Percentiles rank a stretch among this genome's conserved stretches.
Evolutionary conservation across 2,113 vertebrate genomes (phyloP).

Genomic region (Junco hyemalis): DNA sequence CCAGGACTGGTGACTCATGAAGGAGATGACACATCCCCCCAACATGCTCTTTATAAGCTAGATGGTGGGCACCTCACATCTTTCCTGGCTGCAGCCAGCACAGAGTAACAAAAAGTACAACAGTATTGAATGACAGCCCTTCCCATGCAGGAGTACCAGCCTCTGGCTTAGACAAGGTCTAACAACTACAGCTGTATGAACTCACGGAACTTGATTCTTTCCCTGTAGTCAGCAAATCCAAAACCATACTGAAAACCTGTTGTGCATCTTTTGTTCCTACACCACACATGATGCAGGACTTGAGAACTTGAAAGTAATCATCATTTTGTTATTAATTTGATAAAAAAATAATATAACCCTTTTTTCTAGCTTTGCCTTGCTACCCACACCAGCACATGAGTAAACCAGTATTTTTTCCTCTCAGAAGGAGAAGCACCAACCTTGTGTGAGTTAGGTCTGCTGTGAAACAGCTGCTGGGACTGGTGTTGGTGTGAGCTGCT

Average conservation of each 20-base stretch:
- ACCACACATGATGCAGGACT: neutral
- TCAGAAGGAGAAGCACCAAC: conserved; percentile 61
- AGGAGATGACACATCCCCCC: neutral
- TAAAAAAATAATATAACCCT: neutral
- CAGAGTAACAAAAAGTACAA: neutral
- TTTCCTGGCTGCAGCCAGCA: neutral
- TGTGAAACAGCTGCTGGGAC: conserved; percentile 67
- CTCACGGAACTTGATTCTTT: neutral
- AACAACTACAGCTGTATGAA: neutral
- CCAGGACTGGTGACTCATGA: neutral
- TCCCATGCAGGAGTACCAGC: neutral
- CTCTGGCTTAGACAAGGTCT: neutral
- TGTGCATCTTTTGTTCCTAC: neutral
- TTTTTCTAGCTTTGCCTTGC: neutral
- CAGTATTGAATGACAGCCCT: neutral
- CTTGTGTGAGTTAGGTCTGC: conserved; percentile 80
- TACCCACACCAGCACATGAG: neutral
- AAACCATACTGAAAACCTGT: neutral
- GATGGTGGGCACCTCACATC: neutral
- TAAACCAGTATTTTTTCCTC: neutral
- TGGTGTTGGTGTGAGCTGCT: conserved; percentile 85
- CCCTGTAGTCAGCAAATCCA: neutral
- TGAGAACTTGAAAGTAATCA: neutral
- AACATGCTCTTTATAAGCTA: neutral
- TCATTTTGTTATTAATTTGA: neutral